phyloP scores from a whole-genome alignment of 2,113 vertebrate genomes.

The Oenanthe melanoleuca region DNA sequence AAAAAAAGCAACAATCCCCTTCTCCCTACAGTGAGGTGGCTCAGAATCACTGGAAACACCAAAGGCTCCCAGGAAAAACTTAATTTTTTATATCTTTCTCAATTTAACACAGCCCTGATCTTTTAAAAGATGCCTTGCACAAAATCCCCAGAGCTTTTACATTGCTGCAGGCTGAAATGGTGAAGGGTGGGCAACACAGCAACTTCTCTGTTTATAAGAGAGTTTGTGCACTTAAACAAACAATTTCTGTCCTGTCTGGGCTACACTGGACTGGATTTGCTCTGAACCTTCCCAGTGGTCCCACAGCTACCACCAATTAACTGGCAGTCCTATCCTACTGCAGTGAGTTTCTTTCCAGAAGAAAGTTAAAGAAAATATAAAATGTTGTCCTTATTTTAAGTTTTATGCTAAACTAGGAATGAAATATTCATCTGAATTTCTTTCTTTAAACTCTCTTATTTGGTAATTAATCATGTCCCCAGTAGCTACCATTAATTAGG shows the following conservation, averaged over 20 bases:
- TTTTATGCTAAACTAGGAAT: constrained; percentile 37
- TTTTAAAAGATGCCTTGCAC: background rate
- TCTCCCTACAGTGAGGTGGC: background rate
- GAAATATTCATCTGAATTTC: constrained; percentile 50
- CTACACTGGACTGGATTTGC: background rate
- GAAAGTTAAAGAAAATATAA: background rate
- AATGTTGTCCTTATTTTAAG: constrained; percentile 12
- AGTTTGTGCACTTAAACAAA: background rate
- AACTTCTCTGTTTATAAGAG: background rate
- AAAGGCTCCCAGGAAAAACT: background rate
- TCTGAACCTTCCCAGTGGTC: background rate
- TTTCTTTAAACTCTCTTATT: constrained; percentile 39
- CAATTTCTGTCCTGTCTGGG: background rate
- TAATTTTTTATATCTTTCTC: background rate
- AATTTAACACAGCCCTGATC: background rate
- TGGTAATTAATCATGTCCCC: constrained; percentile 48
- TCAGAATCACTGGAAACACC: background rate
- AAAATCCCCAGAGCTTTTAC: background rate
- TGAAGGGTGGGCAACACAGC: background rate
- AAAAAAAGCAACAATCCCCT: background rate
- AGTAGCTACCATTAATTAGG: constrained; percentile 54
- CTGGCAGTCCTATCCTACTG: background rate
- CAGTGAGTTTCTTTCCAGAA: background rate
- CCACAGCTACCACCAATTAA: background rate
- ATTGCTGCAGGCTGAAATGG: background rate